Conservation (phyloP, 2,888 invertebrate species). For the Harpalus rufipes region DNA sequence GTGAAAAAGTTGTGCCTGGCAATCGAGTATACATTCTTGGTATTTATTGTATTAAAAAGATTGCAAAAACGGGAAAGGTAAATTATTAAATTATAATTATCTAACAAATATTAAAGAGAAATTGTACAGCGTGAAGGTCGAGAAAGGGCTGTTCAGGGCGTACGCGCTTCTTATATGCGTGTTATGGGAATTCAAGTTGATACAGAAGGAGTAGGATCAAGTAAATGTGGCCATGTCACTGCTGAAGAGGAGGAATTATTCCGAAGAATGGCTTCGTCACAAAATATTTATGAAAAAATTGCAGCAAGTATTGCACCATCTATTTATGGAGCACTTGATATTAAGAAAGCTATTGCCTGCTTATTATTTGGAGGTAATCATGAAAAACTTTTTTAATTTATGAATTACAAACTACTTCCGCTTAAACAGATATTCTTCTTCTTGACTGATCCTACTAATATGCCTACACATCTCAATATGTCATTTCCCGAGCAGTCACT, state of each 20-base stretch:
- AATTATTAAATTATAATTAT: constrained; percentile 69
- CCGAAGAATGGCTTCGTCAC: constrained; percentile 88
- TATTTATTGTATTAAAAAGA: constrained; percentile 97
- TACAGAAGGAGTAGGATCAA: constrained; percentile 86
- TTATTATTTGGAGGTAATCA: constrained; percentile 92
- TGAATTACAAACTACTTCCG: too few species aligned
- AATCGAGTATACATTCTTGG: constrained; percentile 96
- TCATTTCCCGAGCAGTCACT: too few species aligned
- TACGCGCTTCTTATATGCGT: constrained; percentile 95
- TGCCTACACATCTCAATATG: too few species aligned
- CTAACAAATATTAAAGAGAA: background rate
- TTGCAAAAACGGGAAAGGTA: constrained; percentile 82
- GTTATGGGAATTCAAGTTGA: constrained; percentile 95
- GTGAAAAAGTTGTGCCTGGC: constrained; percentile 97
- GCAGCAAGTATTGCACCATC: constrained; percentile 97
- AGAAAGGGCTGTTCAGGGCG: constrained; percentile 92
- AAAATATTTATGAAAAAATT: constrained; percentile 93
- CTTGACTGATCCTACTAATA: too few species aligned
- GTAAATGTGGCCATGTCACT: constrained; percentile 80
- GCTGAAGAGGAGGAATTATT: constrained; percentile 90
- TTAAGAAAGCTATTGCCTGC: constrained; percentile 98
- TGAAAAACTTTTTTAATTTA: too few species aligned
- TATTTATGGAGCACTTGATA: constrained; percentile 95
- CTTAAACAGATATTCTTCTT: too few species aligned
- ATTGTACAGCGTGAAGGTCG: constrained; percentile 81